Base-by-base conservation (phyloP, 2,113 vertebrate genomes). In the Dendrocopos noguchii region DNA sequence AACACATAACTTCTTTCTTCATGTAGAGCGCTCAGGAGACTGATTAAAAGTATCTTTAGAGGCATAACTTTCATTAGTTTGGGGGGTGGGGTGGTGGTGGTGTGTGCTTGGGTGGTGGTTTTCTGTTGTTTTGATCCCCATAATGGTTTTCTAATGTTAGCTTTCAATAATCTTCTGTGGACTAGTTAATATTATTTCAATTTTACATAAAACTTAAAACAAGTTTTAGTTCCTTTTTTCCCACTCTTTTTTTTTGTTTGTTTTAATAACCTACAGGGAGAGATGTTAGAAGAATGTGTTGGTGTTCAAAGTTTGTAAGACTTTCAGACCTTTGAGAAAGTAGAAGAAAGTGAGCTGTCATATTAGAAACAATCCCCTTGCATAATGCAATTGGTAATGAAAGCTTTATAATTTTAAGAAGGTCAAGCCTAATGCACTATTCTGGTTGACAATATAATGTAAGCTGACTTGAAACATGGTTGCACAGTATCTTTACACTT, bases 401-500 rank as follows among this genome's bases (percentile, higher is more conserved):
- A 91, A 91, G 56, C 29, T 44, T 72, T 34, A 36, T 18, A 28
- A 52, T 64, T 87, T 85, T 39, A 94, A 80, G 55, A 74, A 91
- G 78, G 29, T 20, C 42, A 91, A 67, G 16, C 36, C 19, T 79
- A 52, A 53, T 17, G 50, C 12, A 68, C 53, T 76, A 76, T 90
- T 82, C 59, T 76, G 17, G 22, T 76, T 91, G 63, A 50, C 22
- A 50, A 27, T 5, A 29, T 27, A 71, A n/a, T 3, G 7, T 29
- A 85, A 75, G 12, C 15, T 78, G 66, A 25, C 29, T 65, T 75
- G 31, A 27, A 78, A 59, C 9, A 27, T 6, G 8, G 5, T 53
- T 84, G 33, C 29, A 92, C 7, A 50, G 0, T 33, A 81, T 29
- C 12, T 42, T 86, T 52, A 83, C 44, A 44, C 19, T 47, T 86